Evolutionary conservation across 2,888 invertebrate genomes (phyloP).

Genomic region (Pammene fasciana): DNA sequence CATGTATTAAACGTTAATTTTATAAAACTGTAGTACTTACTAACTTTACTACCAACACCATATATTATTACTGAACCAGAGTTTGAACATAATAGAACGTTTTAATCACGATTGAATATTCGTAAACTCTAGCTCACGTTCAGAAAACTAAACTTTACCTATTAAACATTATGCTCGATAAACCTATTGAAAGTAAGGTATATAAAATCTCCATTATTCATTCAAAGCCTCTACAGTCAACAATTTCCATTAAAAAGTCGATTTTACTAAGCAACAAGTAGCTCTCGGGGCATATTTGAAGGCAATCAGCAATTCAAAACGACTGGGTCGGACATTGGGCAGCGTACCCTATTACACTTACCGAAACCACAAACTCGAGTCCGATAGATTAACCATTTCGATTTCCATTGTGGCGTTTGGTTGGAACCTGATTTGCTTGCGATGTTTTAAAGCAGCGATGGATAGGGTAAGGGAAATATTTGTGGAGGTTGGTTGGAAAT

Average conservation of each 20-base stretch:
- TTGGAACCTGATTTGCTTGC: background rate
- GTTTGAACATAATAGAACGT: too few relatives aligned
- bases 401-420: background rate
- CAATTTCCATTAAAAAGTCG: constrained; percentile 60
- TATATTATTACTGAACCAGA: too few relatives aligned
- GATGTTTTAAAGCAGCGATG: constrained; percentile 3
- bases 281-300: constrained; percentile 54
- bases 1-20: too few relatives aligned
- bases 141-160: constrained; percentile 2
- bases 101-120: too few relatives aligned
- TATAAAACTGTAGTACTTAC: too few relatives aligned
- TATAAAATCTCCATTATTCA: constrained; percentile 54
- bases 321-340: constrained; percentile 53
- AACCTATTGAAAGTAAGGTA: constrained; percentile 43
- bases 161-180: background rate
- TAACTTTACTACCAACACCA: too few relatives aligned
- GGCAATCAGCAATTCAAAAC: constrained; percentile 64
- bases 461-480: background rate
- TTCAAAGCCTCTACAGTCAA: constrained; percentile 57
- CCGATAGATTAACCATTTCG: background rate
- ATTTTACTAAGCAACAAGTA: constrained; percentile 61
- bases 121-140: background rate
- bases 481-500: background rate
- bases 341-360: constrained; percentile 44
- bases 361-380: background rate